Conservation (phyloP, 2,888 invertebrate species). For the Eilema sororculum region DNA sequence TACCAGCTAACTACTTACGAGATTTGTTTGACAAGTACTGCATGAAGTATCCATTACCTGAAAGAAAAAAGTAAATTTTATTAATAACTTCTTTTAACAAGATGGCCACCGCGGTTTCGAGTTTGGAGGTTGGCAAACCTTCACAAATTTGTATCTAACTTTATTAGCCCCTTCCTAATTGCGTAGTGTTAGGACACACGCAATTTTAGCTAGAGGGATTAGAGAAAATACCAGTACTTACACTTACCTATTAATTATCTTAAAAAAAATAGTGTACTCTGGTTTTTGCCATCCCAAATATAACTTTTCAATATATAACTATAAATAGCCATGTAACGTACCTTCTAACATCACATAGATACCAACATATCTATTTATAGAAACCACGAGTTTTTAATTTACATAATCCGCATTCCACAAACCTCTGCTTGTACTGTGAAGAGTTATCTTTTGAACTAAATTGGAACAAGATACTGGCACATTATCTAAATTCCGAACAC, state of each 20-base stretch:
- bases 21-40: not conserved
- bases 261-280: no score
- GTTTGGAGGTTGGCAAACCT: not conserved
- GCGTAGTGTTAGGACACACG: no score
- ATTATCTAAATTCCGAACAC: no score
- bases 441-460: not conserved
- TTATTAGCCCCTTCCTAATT: no score
- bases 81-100: not conserved
- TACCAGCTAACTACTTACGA: not conserved
- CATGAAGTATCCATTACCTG: slow-evolving; percentile 46
- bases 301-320: not conserved
- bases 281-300: not conserved
- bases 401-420: slow-evolving; percentile 2
- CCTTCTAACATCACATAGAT: not conserved
- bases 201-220: no score
- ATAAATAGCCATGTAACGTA: not conserved
- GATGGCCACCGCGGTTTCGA: not conserved
- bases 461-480: no score
- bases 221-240: no score
- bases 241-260: no score
- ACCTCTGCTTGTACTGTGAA: no score
- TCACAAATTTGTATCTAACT: no score
- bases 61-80: slow-evolving; percentile 33
- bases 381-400: not conserved
- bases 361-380: not conserved